phyloP scores from a whole-genome alignment of 2,113 vertebrate species.

The Eleginops maclovinus region DNA sequence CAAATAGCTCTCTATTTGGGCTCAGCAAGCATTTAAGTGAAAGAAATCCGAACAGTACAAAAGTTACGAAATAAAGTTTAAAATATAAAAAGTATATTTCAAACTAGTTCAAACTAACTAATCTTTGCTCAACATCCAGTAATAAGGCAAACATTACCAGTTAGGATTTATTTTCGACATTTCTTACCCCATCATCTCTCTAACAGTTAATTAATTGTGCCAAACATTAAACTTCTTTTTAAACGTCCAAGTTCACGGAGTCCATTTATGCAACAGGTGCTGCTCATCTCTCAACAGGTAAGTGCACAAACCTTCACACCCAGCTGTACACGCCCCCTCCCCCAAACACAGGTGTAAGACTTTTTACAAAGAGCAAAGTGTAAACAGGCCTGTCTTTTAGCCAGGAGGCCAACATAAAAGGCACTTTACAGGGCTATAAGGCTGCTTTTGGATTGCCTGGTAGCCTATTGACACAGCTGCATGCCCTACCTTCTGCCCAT shows the following conservation, averaged over 20 bases:
- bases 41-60: neutral
- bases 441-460: slow-evolving; percentile 68
- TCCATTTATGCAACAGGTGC: slow-evolving; percentile 73
- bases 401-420: slow-evolving; percentile 76
- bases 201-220: slow-evolving; percentile 19
- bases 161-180: neutral
- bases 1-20: neutral
- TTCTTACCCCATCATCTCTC: neutral
- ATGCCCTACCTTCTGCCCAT: slow-evolving; percentile 76
- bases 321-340: slow-evolving; percentile 19
- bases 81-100: neutral
- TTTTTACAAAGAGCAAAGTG: slow-evolving; percentile 67
- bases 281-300: slow-evolving; percentile 70
- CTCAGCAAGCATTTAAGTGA: neutral
- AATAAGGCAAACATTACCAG: neutral
- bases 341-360: slow-evolving; percentile 69
- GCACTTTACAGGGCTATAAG: slow-evolving; percentile 57
- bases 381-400: slow-evolving; percentile 66
- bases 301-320: slow-evolving; percentile 59
- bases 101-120: neutral
- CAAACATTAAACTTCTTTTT: neutral
- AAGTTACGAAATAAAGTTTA: neutral
- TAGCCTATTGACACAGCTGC: slow-evolving; percentile 85
- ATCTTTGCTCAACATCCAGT: neutral
- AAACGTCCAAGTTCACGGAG: slow-evolving; percentile 34